A percentile compares a stretch with the other conserved stretches of the same genome.
These are phyloP conservation scores for Adelosebastes latens DNA, from an alignment of 2,797 vertebrate species.

Conservation along the genomic window DNA sequence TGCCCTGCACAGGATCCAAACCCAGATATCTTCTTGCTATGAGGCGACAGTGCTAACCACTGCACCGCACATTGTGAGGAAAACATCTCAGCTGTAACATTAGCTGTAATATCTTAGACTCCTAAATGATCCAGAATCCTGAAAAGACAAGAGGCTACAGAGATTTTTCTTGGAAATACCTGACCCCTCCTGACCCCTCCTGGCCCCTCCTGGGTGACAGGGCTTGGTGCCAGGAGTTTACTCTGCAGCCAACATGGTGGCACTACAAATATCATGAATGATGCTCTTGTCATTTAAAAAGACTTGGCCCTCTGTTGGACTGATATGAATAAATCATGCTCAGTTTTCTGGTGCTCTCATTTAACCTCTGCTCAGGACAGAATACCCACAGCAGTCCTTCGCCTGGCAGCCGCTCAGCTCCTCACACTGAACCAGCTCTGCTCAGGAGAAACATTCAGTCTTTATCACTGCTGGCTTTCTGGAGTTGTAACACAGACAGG, in stretches of 20 bases:
- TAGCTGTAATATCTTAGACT: background rate
- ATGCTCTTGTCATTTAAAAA: constrained; percentile 62
- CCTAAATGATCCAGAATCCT: constrained; percentile 9
- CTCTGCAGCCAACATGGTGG: constrained; percentile 46
- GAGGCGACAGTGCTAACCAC: too few species aligned
- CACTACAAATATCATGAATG: constrained; percentile 64
- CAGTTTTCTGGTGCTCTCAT: constrained; percentile 22
- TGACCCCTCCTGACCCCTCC: background rate
- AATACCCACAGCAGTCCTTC: background rate
- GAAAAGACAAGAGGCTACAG: constrained; percentile 37
- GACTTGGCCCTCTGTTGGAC: constrained; percentile 40
- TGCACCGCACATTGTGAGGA: too few species aligned
- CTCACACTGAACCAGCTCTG: background rate
- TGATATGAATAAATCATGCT: constrained; percentile 58
- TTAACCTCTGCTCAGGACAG: constrained; percentile 30
- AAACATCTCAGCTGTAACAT: background rate
- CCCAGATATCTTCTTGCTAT: too few species aligned
- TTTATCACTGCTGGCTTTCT: background rate
- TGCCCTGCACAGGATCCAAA: too few species aligned
- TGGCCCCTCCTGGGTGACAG: constrained; percentile 27
- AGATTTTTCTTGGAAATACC: constrained; percentile 37
- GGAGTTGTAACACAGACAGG: background rate
- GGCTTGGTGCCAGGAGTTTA: constrained; percentile 33
- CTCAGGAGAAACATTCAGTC: background rate
- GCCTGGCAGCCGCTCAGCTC: background rate